These are phyloP conservation scores for Ia io DNA, from an alignment of 2,113 vertebrate genomes.

Conservation along the genomic window DNA sequence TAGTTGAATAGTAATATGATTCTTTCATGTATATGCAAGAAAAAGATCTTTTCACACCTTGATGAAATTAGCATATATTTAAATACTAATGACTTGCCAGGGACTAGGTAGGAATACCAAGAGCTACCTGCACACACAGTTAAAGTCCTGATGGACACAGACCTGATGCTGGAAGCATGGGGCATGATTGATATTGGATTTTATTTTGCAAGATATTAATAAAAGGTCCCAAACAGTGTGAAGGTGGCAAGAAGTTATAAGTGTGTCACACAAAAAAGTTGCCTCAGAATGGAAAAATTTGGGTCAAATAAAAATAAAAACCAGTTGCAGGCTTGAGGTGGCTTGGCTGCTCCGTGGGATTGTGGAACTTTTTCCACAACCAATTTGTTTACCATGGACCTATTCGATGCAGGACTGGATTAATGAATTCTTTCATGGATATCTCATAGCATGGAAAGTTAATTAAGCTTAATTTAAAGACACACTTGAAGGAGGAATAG, in stretches of 20 bases:
- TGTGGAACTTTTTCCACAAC: fast-evolving
- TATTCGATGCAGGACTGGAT: fast-evolving
- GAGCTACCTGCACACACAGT: slow-evolving; percentile 54
- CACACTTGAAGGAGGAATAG: not conserved
- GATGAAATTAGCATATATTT: slow-evolving; percentile 87
- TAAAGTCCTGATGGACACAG: slow-evolving; percentile 66
- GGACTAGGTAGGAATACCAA: slow-evolving; percentile 75
- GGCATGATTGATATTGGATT: slow-evolving; percentile 57
- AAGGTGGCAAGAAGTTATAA: slow-evolving; percentile 52
- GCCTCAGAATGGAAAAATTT: not conserved
- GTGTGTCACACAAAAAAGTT: slow-evolving; percentile 32
- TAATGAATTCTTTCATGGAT: fast-evolving
- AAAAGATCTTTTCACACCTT: slow-evolving; percentile 86
- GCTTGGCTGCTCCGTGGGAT: fast-evolving
- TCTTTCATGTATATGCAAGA: slow-evolving; percentile 86
- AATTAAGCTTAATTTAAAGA: not conserved
- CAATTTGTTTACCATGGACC: fast-evolving
- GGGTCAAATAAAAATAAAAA: fast-evolving
- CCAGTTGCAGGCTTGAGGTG: fast-evolving
- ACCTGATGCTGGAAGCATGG: slow-evolving; percentile 60
- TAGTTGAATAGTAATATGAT: slow-evolving; percentile 79
- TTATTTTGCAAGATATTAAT: slow-evolving; percentile 63
- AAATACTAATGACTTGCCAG: slow-evolving; percentile 83
- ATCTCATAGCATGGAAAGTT: not conserved
- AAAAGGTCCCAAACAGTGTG: slow-evolving; percentile 37